A percentile compares a stretch with the other conserved stretches of the same genome.
Evolutionary conservation across 2,797 vertebrate genomes (phyloP).

Genomic region (Anableps anableps): DNA sequence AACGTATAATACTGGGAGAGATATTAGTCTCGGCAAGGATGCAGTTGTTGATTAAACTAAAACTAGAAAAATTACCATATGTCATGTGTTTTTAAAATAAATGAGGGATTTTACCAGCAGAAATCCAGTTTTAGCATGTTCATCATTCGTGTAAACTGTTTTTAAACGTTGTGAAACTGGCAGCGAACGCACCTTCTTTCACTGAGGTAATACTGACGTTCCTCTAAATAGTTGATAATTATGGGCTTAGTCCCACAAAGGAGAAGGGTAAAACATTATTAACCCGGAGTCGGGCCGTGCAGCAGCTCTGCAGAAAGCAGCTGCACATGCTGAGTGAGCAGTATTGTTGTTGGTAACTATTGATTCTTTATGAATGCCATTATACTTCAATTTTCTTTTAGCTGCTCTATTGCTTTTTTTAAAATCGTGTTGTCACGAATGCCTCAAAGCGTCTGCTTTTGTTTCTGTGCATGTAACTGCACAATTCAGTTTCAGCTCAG

Average conservation of each 20-base stretch:
- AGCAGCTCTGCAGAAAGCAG: slow-evolving; percentile 19
- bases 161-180: not conserved
- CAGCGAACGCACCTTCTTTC: slow-evolving; percentile 3
- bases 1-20: not conserved
- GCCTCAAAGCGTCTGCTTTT: not conserved
- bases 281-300: not conserved
- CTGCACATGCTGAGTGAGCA: slow-evolving; percentile 25
- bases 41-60: slow-evolving; percentile 17
- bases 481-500: not conserved
- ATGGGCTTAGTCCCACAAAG: not conserved
- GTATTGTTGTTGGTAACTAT: slow-evolving; percentile 22
- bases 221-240: slow-evolving; percentile 3
- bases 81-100: not conserved
- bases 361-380: slow-evolving; percentile 25
- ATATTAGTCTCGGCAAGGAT: slow-evolving; percentile 19
- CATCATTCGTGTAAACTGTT: not conserved
- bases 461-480: not conserved
- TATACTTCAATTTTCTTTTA: slow-evolving; percentile 33
- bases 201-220: not conserved
- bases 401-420: slow-evolving; percentile 17
- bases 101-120: not conserved
- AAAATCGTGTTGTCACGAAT: not conserved
- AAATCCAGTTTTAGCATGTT: not conserved
- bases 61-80: not conserved
- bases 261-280: not conserved